Conservation (phyloP, 2,888 invertebrate genomes). For the Drosophila kokeensis region DNA sequence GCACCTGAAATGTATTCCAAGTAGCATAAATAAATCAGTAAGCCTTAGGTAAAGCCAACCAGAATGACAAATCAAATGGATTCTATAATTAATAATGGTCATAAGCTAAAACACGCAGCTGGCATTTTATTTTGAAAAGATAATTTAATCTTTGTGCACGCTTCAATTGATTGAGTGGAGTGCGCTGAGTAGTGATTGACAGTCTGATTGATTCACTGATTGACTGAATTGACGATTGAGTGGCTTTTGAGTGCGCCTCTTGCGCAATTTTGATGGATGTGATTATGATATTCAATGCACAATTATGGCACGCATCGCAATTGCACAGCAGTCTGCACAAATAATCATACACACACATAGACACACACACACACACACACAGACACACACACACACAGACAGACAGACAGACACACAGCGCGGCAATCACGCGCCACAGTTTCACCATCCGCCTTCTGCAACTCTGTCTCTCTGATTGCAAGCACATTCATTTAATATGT, state of each 20-base stretch:
- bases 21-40: background rate
- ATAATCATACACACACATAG: background rate
- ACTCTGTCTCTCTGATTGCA: background rate
- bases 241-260: conserved; percentile 30
- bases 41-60: background rate
- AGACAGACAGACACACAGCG: background rate
- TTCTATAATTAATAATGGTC: background rate
- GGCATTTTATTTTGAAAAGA: background rate
- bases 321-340: conserved; percentile 5
- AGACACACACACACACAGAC: background rate
- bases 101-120: background rate
- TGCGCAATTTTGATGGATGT: conserved; percentile 61
- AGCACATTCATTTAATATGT: background rate
- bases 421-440: conserved; percentile 3
- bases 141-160: conserved; percentile 10
- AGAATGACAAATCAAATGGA: background rate
- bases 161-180: conserved; percentile 11
- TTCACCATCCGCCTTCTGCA: background rate
- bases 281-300: conserved; percentile 75
- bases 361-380: background rate
- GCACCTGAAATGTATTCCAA: background rate
- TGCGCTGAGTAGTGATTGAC: conserved; percentile 17
- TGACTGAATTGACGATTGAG: conserved; percentile 25
- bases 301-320: conserved; percentile 57
- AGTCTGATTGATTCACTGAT: conserved; percentile 18